Evolutionary conservation across 2,797 vertebrate species (phyloP), one percentile per base, ranked within the genome.

Genomic region (Syngnathus acus): DNA sequence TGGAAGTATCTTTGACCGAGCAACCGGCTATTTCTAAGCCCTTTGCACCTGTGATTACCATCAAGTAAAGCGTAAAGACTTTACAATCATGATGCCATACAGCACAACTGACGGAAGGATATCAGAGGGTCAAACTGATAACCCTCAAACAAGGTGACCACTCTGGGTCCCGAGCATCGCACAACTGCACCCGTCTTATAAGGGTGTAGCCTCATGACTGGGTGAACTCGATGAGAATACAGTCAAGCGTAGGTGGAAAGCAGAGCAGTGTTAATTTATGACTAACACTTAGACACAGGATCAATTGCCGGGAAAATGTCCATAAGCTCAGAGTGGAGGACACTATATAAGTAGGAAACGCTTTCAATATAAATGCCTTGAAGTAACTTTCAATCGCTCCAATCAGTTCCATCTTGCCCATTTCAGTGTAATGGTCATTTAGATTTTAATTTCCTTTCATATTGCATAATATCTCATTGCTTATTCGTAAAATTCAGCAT

Each of bases 251-350:
- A 78, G 78, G 79, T 68, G 66, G 73, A 68, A 75, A 82, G 73
- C 68, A 76, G 76, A 73, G 70, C 71, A 68, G 75, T 84, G 79
- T 79, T 83, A 81, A 90, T 91, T 89, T 90, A 90, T 88, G 86
- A 84, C 85, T 68, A 86, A 89, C 87, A 89, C 88, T 90, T 89
- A 89, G 75, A 83, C 72, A 74, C 65, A 65, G 82, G 83, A 91
- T 90, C 87, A 89, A 89, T 88, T 84, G 79, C 82, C 82, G 82
- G 84, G 82, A 87, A 32, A 88, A 84, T 82, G 84, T 82, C 86
- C 74, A 72, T 72, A 64, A 71, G 78, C 69, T 82, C 68, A 70
- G 70, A 82, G 79, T 72, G 65, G 73, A 79, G 70, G 84, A 80
- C 64, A 64, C 74, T 82, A 78, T 72, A 73, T 32, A 74, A 78